Conservation (phyloP, 2,797 vertebrate genomes). For the Sebastolobus alascanus region DNA sequence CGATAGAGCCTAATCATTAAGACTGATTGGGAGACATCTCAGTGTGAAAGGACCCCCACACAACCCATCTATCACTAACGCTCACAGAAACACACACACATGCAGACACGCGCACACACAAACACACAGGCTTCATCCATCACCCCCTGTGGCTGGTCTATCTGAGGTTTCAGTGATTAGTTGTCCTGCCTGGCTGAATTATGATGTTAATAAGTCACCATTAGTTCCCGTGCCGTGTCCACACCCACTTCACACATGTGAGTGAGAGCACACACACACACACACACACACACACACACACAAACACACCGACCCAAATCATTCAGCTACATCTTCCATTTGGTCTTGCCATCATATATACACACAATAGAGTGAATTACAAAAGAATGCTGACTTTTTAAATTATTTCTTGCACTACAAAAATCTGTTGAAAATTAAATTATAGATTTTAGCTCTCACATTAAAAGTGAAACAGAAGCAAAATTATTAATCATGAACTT, state of each 20-base stretch:
- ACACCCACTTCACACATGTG: constrained; percentile 63
- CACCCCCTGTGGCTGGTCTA: constrained; percentile 85
- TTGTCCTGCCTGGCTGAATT: constrained; percentile 89
- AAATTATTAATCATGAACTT: neutral
- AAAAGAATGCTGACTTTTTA: constrained; percentile 19
- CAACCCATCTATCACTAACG: constrained; percentile 79
- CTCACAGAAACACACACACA: constrained; percentile 33
- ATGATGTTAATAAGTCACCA: constrained; percentile 91
- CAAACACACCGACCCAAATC: constrained; percentile 8
- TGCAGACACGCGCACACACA: constrained; percentile 24
- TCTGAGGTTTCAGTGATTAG: constrained; percentile 87
- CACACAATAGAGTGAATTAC: constrained; percentile 3
- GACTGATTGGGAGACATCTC: constrained; percentile 87
- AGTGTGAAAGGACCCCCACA: constrained; percentile 82
- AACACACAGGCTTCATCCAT: constrained; percentile 77
- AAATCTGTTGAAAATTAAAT: constrained; percentile 10
- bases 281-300: constrained; percentile 16
- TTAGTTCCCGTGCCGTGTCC: constrained; percentile 78
- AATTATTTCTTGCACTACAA: constrained; percentile 14
- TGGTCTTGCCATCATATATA: constrained; percentile 10
- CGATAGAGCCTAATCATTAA: constrained; percentile 85
- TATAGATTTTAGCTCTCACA: neutral
- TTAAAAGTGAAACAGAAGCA: neutral
- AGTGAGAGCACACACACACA: neutral
- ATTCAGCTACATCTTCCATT: constrained; percentile 7